Base-by-base conservation (phyloP, 2,113 vertebrate species). In the Apteryx owenii region DNA sequence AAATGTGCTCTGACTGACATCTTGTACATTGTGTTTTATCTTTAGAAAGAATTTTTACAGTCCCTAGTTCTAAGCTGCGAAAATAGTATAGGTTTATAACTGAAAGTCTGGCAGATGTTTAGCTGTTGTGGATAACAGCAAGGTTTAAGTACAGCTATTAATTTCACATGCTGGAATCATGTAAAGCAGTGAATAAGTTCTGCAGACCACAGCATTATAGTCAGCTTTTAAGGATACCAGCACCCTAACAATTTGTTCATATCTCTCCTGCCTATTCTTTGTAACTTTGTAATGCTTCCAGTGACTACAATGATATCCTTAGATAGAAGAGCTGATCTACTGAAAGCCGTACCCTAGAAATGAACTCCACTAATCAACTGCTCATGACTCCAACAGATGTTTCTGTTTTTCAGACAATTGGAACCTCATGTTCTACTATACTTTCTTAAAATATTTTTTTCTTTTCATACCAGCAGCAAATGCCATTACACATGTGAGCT, bases 351-450 rank as follows among this genome's bases (percentile, higher is more conserved):
- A 97, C 96, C 96, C 97, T 92, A 85, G 95, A 82, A 97, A 90
- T 97, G 97, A 97, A 98, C 97, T 97, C 95, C 44, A 44, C 96
- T 97, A 97, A 97, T 97, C 96, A 98, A 94, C 95, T 93, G 95
- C 93, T 98, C 93, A 97, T 98, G 97, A 97, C 95, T 97, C 73
- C 91, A 92, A 88, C 97, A 98, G 97, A 96, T 98, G 97, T 98
- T 98, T 97, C 94, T 97, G 93, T 12, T 98, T 97, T 96, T 94
- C 96, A 90, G 86, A 96, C 95, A 96, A 98, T 97, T 98, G 82
- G 70, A 97, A 97, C 97, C 96, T 94, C 88, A 96, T 98, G 97
- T 96, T 97, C 50, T 60, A 42, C 75, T 96, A 21, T 48, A 65
- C 58, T 90, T 92, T 72, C 61, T 1, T 15, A 2, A 28, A 61